Evolutionary conservation across 2,888 invertebrate species (phyloP), one percentile per base, ranked within the genome.

Genomic region (Drosophila atripex): DNA sequence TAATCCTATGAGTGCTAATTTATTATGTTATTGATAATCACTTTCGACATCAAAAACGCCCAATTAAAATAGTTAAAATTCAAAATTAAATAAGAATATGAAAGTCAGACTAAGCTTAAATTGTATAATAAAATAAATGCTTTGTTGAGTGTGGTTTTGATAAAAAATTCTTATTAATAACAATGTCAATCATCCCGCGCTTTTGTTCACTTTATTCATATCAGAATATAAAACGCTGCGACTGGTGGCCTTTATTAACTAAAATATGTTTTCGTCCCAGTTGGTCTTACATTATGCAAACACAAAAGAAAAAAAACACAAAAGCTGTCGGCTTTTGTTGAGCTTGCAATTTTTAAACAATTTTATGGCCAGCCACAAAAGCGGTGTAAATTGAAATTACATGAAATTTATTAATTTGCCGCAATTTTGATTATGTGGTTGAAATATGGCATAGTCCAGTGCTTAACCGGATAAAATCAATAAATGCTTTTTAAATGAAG

Each of bases 391-490:
- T 60, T 60, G 60, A 60, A 60, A 59, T 66, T 54, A 61, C 66
- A 18, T 71, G 70, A 73, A 71, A 73, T 73, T 77, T 71, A 70
- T 75, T 80, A 73, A 75, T 68, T 65, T 75, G 30, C 32, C 61
- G 68, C 52, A 73, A 75, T 73, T 75, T 70, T 80, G 80, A 80
- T 71, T 71, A 77, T 77, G 78, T 50, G 55, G 70, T 53, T 30
- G 45, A 65, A 68, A 58, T 43, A 51, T 58, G 58, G 57, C 51
- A 47, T 45, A 58, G 35, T 23, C 56, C 56, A 41, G 49, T 39
- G 7, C 25, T 23, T 49, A 45, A 56, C 53, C 58, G 35, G 43
- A 43, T 21, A 21, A 47, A 49, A 38, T 55, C 39, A 41, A 41
- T 56, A 16, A 38, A 21, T 49, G 14, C n/a, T 30, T 18, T 55